These are phyloP conservation scores for Trididemnum nubilum DNA, from an alignment of 23 tunicate species.

Conservation along the genomic window DNA sequence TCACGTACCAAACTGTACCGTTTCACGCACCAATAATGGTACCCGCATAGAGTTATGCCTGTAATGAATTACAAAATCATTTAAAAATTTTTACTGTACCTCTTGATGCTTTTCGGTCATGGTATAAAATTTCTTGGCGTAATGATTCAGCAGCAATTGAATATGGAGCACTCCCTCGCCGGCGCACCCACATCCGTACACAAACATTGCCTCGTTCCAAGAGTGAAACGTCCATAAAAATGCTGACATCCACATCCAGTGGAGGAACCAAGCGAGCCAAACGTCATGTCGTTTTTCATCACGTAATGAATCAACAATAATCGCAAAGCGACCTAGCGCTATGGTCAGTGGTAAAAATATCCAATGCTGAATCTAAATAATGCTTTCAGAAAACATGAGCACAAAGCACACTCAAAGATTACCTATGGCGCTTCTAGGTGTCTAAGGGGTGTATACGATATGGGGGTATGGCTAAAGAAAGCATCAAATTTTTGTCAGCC, in stretches of 20 bases:
- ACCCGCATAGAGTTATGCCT: too few species aligned
- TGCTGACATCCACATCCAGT: slow-evolving; percentile 43
- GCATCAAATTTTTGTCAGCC: too few species aligned
- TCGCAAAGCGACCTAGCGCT: slow-evolving; percentile 60
- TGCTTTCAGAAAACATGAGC: background rate
- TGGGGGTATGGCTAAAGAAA: background rate
- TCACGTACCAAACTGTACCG: too few species aligned
- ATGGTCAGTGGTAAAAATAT: slow-evolving; percentile 69
- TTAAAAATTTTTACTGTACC: too few species aligned
- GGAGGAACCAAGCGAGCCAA: slow-evolving; percentile 75
- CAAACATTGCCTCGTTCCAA: slow-evolving; percentile 18
- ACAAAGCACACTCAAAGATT: background rate
- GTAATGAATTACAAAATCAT: too few species aligned
- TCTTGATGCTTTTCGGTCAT: slow-evolving; percentile 53
- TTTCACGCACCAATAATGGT: too few species aligned
- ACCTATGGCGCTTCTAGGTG: background rate
- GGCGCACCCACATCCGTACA: slow-evolving; percentile 52
- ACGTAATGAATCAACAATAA: slow-evolving; percentile 67
- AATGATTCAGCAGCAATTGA: slow-evolving; percentile 81
- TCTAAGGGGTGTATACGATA: background rate
- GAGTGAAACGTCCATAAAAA: slow-evolving; percentile 35
- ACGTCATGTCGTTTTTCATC: slow-evolving; percentile 62
- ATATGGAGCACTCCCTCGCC: slow-evolving; percentile 89
- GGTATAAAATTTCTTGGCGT: slow-evolving; percentile 70
- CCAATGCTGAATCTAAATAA: slow-evolving; percentile 82